Conservation (phyloP, 2,888 invertebrate genomes). For the Neoscelio sp. region DNA sequence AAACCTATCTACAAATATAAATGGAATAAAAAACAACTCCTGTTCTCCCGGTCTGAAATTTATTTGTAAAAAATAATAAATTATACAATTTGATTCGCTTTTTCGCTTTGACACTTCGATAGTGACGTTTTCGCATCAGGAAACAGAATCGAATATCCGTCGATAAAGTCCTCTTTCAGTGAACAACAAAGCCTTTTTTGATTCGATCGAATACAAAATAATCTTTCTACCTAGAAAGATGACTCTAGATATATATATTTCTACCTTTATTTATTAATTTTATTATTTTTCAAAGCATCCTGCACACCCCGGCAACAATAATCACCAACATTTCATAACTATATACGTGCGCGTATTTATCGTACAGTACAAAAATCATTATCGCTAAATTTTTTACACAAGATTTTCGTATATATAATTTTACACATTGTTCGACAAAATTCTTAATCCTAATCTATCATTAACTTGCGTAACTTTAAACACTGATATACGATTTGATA, state of each 20-base stretch:
- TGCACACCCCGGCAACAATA: constrained; percentile 54
- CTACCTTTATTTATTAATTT: not conserved
- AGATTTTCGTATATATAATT: constrained; percentile 63
- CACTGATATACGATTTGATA: constrained; percentile 30
- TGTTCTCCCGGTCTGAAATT: constrained; percentile 43
- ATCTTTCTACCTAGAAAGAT: too few relatives aligned
- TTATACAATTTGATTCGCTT: constrained; percentile 60
- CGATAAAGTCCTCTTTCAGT: constrained; percentile 6
- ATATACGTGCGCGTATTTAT: constrained; percentile 56
- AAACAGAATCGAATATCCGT: constrained; percentile 17
- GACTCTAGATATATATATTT: too few relatives aligned
- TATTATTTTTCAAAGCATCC: constrained; percentile 49
- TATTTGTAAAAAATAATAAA: constrained; percentile 66
- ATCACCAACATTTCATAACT: constrained; percentile 62
- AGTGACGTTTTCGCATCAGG: not conserved
- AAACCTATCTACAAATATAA: too few relatives aligned
- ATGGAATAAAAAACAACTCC: not conserved
- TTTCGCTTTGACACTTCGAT: constrained; percentile 15
- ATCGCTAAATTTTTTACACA: constrained; percentile 59
- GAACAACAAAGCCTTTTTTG: constrained; percentile 1
- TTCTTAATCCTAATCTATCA: constrained; percentile 23
- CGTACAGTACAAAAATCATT: constrained; percentile 65
- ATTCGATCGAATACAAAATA: too few relatives aligned
- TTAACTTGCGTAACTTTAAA: constrained; percentile 36
- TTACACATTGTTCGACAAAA: constrained; percentile 55